phyloP scores from a whole-genome alignment of 1,140 invertebrate species.

The Melitaea cinxia region DNA sequence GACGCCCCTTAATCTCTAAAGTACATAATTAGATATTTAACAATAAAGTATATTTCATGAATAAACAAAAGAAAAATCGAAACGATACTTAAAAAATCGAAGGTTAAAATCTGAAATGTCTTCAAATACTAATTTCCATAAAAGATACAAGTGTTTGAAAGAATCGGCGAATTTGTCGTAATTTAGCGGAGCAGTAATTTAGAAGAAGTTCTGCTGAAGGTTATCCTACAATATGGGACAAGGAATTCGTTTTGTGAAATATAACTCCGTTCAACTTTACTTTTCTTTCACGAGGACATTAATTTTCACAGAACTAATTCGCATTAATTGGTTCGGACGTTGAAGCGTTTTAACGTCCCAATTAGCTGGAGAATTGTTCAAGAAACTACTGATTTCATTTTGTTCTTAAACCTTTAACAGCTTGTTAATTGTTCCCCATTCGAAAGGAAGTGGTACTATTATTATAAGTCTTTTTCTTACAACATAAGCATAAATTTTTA shows the following conservation, averaged over 20 bases:
- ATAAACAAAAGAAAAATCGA: neutral
- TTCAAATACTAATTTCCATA: neutral
- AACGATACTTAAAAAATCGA: neutral
- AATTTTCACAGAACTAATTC: constrained; percentile 4
- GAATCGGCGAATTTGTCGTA: neutral
- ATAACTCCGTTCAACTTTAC: constrained; percentile 4
- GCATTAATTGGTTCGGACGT: constrained; percentile 7
- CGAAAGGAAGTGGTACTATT: too few species aligned
- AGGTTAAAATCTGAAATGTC: neutral
- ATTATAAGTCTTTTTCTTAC: too few species aligned
- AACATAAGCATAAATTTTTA: too few species aligned
- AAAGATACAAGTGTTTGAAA: neutral
- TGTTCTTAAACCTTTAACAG: neutral
- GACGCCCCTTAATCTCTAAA: too few species aligned
- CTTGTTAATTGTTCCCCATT: too few species aligned
- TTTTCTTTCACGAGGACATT: constrained; percentile 9
- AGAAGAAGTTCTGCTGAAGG: neutral
- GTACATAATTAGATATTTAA: neutral
- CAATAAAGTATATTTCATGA: neutral
- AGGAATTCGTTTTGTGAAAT: constrained; percentile 3
- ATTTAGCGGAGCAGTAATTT: constrained; percentile 1
- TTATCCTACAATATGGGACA: constrained; percentile 3
- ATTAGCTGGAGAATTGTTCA: constrained; percentile 2
- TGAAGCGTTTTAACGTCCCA: constrained; percentile 7
- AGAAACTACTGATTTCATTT: constrained; percentile 3